A percentile compares a stretch with the other conserved stretches of the same genome.
These are phyloP conservation scores for Eupithecia pulchellata DNA, from an alignment of 2,888 invertebrate species.

Conservation along the genomic window DNA sequence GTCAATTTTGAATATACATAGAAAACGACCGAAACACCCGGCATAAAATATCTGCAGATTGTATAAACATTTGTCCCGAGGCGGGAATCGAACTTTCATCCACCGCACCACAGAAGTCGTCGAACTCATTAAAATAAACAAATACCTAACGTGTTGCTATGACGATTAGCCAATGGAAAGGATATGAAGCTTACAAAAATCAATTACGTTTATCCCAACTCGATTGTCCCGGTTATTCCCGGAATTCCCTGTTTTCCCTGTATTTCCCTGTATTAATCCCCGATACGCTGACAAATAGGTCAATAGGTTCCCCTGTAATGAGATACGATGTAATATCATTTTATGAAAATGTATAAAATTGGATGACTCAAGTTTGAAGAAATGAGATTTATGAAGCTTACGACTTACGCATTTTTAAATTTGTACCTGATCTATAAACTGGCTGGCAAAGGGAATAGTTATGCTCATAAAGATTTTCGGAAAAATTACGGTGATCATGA, in stretches of 20 bases:
- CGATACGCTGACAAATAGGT: constrained; percentile 48
- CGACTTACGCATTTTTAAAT: neutral
- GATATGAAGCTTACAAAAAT: constrained; percentile 45
- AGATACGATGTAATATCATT: neutral
- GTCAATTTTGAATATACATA: too few relatives aligned
- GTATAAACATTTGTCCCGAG: too few relatives aligned
- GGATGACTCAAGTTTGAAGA: neutral
- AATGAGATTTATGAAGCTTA: neutral
- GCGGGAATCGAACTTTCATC: too few relatives aligned
- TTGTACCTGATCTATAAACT: neutral
- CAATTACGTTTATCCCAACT: constrained; percentile 53
- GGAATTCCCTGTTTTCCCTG: constrained; percentile 52
- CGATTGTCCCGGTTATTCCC: constrained; percentile 40
- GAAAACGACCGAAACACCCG: too few relatives aligned
- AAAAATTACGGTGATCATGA: too few relatives aligned
- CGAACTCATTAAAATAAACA: neutral
- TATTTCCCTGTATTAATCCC: constrained; percentile 51
- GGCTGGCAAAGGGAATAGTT: neutral
- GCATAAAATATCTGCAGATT: too few relatives aligned
- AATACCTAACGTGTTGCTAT: neutral
- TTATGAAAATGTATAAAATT: neutral
- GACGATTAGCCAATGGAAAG: neutral
- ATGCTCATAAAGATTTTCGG: neutral
- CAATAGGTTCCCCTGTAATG: constrained; percentile 29
- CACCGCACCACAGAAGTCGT: too few relatives aligned